Base-by-base conservation (phyloP, 2,797 vertebrate species). In the Emydoidea blandingii region DNA sequence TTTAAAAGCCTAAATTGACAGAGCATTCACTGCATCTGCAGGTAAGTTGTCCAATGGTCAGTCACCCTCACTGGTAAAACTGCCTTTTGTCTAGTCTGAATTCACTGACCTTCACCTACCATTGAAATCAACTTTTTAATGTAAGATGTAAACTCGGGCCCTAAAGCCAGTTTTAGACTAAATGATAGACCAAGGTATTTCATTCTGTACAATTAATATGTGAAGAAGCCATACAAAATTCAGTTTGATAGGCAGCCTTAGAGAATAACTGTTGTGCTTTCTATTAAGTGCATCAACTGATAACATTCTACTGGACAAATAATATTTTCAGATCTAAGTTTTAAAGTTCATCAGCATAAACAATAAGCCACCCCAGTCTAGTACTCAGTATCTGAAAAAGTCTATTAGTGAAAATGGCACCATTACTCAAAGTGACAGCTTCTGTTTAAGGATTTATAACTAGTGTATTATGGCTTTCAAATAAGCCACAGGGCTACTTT, bases 101-200 rank as follows among this genome's bases (percentile, higher is more conserved):
- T 87, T 89, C 92, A 3, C 54, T 68, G 65, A 14, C 21, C 92
- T 93, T 88, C 90, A 92, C 81, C 79, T 85, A n/a, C 7, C 15
- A 65, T 86, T 68, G 53, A 44, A 94, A 94, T 86, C 86, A 29
- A 34, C 74, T 88, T 81, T 85, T 92, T 12, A 86, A 11, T 92
- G 74, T 49, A 21, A 82, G 59, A 57, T 14, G 25, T 34, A 91
- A 79, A 78, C 1, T 19, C 85, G 52, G 54, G 62, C 19, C 59
- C 59, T 15, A 62, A 62, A 18, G 59, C 31, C 59, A 34, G 15
- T 62, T 62, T 62, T 62, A 16, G 59, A 62, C 15, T 62, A 62
- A 62, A 8, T 4, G 31, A 62, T 8, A 68, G 18, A 18, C 62
- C 15, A 11, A 68, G 34, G 34, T n/a, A 68, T 68, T 68, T 19